Base-by-base conservation (phyloP, 2,113 vertebrate genomes). In the Hipposideros armiger region DNA sequence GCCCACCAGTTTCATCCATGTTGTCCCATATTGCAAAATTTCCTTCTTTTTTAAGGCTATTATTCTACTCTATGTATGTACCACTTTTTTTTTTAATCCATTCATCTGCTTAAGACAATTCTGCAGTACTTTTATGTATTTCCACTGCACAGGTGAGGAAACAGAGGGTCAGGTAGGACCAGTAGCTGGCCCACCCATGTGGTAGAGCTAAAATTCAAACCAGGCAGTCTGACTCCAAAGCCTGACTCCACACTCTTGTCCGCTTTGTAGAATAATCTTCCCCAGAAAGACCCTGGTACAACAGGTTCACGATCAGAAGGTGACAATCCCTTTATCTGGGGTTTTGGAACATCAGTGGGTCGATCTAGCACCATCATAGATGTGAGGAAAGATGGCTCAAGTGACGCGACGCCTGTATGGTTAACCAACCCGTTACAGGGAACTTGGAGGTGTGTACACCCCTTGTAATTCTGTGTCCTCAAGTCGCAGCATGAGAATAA, bases 361-460 rank as follows among this genome's bases (percentile, higher is more conserved):
- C 24, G n/a, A 58, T 22, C 32, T 10, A 45, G 62, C 0, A 0
- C 47, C 54, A 24, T 52, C 60, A 7, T 8, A 62, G n/a, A 50
- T 36, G 13, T 4, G 6, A 82, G 69, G 5, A 20, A 93, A 58
- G 16, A 4, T 2, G 32, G 15, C 52, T 64, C 69, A 28, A 40
- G 54, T 0, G 0, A 5, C 4, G 3, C 0, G 36, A 36, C 36
- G 36, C 47, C 0, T 7, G 14, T 0, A 17, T 19, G 14, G 20
- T 15, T 17, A 28, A 30, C 6, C 72, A 54, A 32, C 0, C 67
- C 3, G 4, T 11, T 10, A 0, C 1, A 6, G 19, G 42, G 4
- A 60, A n/a, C 80, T 28, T 11, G 2, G 85, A 62, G 56, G 22
- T 0, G 0, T 11, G 20, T 3, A 0, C 22, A 47, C 20, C 58